Evolutionary conservation across 2,797 vertebrate genomes (phyloP).

Genomic region (Hydrocynus forskahlii): DNA sequence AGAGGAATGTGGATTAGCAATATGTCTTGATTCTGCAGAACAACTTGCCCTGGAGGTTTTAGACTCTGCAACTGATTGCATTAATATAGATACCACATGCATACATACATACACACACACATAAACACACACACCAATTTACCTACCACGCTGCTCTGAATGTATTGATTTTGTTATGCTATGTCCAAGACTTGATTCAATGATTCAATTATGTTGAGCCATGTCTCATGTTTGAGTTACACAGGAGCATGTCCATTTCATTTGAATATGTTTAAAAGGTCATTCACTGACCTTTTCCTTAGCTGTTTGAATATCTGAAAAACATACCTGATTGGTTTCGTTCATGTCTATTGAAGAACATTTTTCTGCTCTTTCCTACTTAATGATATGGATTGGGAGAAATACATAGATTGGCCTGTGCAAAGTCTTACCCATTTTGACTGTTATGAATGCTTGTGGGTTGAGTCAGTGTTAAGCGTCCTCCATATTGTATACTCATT

Average conservation of each 20-base stretch:
- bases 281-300: constrained; percentile 59
- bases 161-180: constrained; percentile 43
- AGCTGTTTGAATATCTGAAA: constrained; percentile 53
- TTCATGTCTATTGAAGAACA: neutral
- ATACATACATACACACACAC: constrained; percentile 16
- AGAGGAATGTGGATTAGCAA: constrained; percentile 47
- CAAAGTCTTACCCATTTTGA: neutral
- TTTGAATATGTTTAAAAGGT: constrained; percentile 58
- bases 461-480: neutral
- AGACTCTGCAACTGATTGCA: constrained; percentile 36
- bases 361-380: too few species aligned
- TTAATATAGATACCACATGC: constrained; percentile 35
- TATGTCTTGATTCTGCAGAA: constrained; percentile 38
- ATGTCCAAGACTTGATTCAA: constrained; percentile 38
- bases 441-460: neutral
- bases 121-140: neutral
- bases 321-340: constrained; percentile 25
- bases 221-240: constrained; percentile 41
- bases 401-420: constrained; percentile 33
- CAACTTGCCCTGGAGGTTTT: constrained; percentile 44
- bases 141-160: constrained; percentile 31
- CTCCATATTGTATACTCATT: neutral
- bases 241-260: constrained; percentile 46
- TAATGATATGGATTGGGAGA: constrained; percentile 60
- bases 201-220: constrained; percentile 42